These are phyloP conservation scores for Lagopus leucura DNA, from an alignment of 2,113 vertebrate species.

Conservation along the genomic window DNA sequence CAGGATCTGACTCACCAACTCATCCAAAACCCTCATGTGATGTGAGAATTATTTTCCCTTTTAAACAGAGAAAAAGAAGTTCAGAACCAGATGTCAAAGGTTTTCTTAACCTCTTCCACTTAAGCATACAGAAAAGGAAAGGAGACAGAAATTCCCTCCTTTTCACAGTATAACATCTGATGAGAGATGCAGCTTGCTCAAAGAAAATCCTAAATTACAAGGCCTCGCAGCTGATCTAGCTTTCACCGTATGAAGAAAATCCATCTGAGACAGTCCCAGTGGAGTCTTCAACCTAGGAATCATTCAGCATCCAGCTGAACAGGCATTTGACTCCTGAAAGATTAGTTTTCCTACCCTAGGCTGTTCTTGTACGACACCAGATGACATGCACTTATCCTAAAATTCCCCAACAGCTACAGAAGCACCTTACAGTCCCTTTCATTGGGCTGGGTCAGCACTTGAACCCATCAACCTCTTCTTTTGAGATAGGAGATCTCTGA, in stretches of 20 bases:
- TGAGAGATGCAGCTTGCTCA: neutral
- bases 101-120: neutral
- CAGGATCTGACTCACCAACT: neutral
- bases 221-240: neutral
- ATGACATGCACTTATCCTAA: neutral
- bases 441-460: neutral
- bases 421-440: neutral
- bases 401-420: neutral
- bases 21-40: neutral
- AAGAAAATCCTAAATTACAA: neutral
- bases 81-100: neutral
- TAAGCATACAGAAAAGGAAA: neutral
- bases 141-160: slow-evolving; percentile 3
- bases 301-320: neutral
- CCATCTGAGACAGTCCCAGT: neutral
- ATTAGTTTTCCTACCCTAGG: neutral
- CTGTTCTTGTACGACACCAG: neutral
- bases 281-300: neutral
- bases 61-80: neutral
- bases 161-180: neutral
- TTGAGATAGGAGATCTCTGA: neutral
- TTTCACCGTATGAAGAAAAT: neutral
- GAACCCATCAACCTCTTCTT: neutral
- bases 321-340: neutral
- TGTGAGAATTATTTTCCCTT: neutral